Evolutionary conservation across 2,797 vertebrate species (phyloP), one percentile per base, ranked within the genome.

Genomic region (Melanotaenia trifasciata): DNA sequence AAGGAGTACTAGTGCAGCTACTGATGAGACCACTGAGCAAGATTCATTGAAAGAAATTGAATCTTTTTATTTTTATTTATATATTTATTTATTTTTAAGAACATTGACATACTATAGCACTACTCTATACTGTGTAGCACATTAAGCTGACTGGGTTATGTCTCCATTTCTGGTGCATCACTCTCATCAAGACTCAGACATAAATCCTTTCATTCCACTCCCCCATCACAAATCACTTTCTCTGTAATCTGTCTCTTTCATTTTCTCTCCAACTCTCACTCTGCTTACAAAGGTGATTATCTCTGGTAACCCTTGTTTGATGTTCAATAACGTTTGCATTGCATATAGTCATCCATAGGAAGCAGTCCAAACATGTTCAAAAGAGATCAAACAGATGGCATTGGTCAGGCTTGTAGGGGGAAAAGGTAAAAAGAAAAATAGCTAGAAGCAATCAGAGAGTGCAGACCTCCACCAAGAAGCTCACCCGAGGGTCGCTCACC

Each of bases 191-290:
- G 68, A 72, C 54, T 65, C 65, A 13, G 61, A 67, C 74, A 76
- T 84, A 77, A 80, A 85, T 88, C 74, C 58, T 72, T 70, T 68
- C 62, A 70, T 73, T 35, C 76, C 82, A 67, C 18, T 50, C 57
- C 62, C 69, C 70, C 71, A 59, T 82, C 72, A 76, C 81, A 81
- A 84, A 87, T 85, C 71, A 80, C 76, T 79, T 83, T 63, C 43
- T 22, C 56, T 47, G n/a, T 36, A 35, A n/a, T 68, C 59, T 66
- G 30, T 69, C 63, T 50, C 7, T 30, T 35, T 61, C 64, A 67
- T 57, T 62, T 2, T 57, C 68, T 51, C 45, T 61, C 60, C 40
- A 58, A 12, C 47, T 58, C 60, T 4, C 61, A 38, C 57, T 69
- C n/a, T 24, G 35, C 78, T 76, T 75, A 64, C 60, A 67, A 58